These are phyloP conservation scores for Exaiptasia diaphana DNA, from an alignment of 64 coral and sea anemone genomes.

Conservation along the genomic window DNA sequence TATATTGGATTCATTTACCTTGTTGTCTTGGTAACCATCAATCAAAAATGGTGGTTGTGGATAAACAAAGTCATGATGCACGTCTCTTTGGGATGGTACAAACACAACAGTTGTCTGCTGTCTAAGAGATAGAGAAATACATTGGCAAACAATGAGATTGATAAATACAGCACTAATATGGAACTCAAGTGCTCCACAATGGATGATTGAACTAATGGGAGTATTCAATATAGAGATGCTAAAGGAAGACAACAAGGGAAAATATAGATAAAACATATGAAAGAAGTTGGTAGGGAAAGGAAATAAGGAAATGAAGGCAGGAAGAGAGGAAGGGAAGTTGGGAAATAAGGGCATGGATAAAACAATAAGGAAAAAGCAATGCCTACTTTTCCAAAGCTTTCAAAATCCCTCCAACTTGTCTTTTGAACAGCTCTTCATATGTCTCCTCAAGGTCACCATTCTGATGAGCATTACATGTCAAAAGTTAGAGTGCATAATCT, in stretches of 20 bases:
- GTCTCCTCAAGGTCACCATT: conserved; percentile 57
- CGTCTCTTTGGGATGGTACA: conserved; percentile 84
- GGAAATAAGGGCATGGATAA: no score
- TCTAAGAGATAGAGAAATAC: conserved; percentile 8
- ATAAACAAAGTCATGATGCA: conserved; percentile 85
- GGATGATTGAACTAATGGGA: background rate
- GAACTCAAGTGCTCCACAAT: background rate
- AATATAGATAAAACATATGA: no score
- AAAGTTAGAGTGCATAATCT: background rate
- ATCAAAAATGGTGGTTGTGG: background rate
- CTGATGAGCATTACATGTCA: conserved; percentile 53
- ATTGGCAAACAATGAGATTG: background rate
- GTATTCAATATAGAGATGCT: background rate
- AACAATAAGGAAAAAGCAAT: no score
- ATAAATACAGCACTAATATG: background rate
- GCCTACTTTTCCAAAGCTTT: conserved; percentile 61
- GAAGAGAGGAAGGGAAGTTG: no score
- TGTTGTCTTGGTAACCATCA: background rate
- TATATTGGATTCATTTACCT: background rate
- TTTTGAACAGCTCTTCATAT: conserved; percentile 79
- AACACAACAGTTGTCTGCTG: conserved; percentile 68
- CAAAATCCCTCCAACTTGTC: conserved; percentile 54
- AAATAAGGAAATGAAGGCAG: no score
- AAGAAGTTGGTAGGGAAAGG: no score
- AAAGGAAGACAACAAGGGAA: no score